Base-by-base conservation (phyloP, 2,888 invertebrate species). In the Pilophorus perplexus region DNA sequence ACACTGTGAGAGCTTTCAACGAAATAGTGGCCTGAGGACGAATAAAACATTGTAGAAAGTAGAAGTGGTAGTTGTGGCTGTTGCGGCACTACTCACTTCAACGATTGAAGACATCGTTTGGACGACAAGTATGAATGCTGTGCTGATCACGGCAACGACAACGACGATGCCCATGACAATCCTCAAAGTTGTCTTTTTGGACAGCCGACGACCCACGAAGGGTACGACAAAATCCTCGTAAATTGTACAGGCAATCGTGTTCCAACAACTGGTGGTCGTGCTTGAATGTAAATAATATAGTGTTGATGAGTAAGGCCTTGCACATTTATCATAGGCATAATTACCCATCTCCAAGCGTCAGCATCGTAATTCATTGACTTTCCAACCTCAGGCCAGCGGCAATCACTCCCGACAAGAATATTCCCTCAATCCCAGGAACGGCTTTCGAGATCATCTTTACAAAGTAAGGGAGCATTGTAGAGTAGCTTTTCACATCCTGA, bases 351-450 rank as follows among this genome's bases (percentile, higher is more conserved):
- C n/a, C n/a, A 42, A 6, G 33, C 6, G 33, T 42, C 14, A 14
- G 5, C 5, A 42, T 5, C 6, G 6, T 6, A 48, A 48, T 16
- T 48, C 8, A 48, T 20, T 48, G 48, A 6, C 5, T 14, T 6
- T 6, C 23, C 20, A 20, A 59, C 59, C 85, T 84, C 75, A 64
- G 79, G 78, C 66, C 86, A 0, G 88, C 87, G 74, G 86, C 85
- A 71, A 89, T 87, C 48, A 88, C 80, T 22, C 88, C 85, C 18
- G 89, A 87, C 3, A 88, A 82, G 72, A 90, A 89, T 44, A 89
- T 79, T 2, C 89, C 89, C 27, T 87, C 84, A 55, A 89, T 79
- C 0, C 89, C 88, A n/a, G 85, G 85, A 73, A 86, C 6, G 3
- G 4, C 20, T 6, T 28, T n/a, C 1, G 64, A 27, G 20, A 64